Conservation (phyloP, 2,888 invertebrate genomes). For the Trichacis sp. region DNA sequence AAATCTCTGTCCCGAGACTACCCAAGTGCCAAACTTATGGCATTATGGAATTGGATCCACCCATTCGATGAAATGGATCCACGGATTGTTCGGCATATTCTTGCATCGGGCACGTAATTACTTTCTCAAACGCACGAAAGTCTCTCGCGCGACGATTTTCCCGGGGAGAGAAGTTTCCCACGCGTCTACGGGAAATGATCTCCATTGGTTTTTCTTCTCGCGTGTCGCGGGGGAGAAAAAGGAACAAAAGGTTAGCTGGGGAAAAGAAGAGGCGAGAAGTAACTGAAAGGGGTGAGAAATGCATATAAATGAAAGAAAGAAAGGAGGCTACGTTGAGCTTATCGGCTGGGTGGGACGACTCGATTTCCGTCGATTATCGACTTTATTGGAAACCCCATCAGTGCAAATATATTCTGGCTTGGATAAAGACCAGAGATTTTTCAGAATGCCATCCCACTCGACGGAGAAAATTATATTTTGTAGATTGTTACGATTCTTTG, state of each 20-base stretch:
- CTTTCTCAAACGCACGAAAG: not conserved
- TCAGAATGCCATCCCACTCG: slow-evolving; percentile 45
- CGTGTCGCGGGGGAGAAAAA: not conserved
- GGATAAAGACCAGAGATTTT: slow-evolving; percentile 32
- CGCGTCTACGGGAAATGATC: not conserved
- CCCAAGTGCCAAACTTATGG: slow-evolving; percentile 36
- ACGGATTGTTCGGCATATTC: slow-evolving; percentile 10
- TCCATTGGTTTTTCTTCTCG: slow-evolving; percentile 22
- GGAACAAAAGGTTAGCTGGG: not conserved
- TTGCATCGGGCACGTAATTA: too few relatives aligned
- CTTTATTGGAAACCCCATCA: slow-evolving; percentile 49
- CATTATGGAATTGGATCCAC: slow-evolving; percentile 44
- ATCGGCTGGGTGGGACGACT: slow-evolving; percentile 49
- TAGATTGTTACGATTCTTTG: not conserved
- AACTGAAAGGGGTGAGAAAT: slow-evolving; percentile 28
- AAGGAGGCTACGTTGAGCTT: slow-evolving; percentile 42
- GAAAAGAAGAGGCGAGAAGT: slow-evolving; percentile 38
- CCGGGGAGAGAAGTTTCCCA: not conserved
- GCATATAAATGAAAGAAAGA: slow-evolving; percentile 47
- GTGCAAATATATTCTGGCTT: slow-evolving; percentile 45
- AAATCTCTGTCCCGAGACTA: slow-evolving; percentile 31
- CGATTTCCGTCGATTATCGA: slow-evolving; percentile 59
- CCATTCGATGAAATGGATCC: slow-evolving; percentile 37
- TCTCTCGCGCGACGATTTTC: not conserved
- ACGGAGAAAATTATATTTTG: slow-evolving; percentile 23